phyloP scores from a whole-genome alignment of 2,888 invertebrate species.

The Phragmatobia fuliginosa region DNA sequence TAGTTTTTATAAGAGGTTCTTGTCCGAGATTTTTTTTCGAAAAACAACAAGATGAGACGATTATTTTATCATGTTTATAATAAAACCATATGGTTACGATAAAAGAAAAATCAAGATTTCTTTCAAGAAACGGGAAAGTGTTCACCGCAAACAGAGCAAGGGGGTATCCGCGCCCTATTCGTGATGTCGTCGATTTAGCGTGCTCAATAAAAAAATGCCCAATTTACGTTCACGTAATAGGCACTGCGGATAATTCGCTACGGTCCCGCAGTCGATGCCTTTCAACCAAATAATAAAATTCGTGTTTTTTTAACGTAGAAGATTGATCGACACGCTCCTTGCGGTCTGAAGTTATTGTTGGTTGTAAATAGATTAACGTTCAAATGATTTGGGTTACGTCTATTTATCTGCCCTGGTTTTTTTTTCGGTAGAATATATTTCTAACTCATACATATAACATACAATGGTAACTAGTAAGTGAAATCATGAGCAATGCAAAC shows the following conservation, averaged over 20 bases:
- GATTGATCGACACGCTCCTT: constrained; percentile 19
- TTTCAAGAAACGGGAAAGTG: neutral
- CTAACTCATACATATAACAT: neutral
- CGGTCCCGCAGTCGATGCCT: constrained; percentile 48
- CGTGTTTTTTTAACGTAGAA: constrained; percentile 25
- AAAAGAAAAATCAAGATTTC: neutral
- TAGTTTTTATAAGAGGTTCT: too few species aligned
- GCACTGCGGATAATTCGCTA: constrained; percentile 74
- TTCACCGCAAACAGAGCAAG: constrained; percentile 10
- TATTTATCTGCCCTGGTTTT: neutral
- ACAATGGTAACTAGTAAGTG: neutral
- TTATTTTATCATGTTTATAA: neutral
- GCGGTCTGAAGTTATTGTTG: neutral
- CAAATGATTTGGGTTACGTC: neutral
- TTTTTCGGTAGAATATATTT: neutral
- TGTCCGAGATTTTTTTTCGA: too few species aligned
- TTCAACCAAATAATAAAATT: constrained; percentile 47
- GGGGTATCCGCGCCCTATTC: constrained; percentile 57
- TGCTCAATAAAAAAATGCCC: constrained; percentile 71
- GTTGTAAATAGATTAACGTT: constrained; percentile 9
- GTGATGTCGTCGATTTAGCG: constrained; percentile 75
- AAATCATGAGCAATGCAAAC: too few species aligned
- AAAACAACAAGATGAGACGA: neutral
- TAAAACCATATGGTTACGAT: neutral
- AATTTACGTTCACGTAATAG: constrained; percentile 76